Evolutionary conservation across 1,140 invertebrate species (phyloP).

Genomic region (Lineus longissimus): DNA sequence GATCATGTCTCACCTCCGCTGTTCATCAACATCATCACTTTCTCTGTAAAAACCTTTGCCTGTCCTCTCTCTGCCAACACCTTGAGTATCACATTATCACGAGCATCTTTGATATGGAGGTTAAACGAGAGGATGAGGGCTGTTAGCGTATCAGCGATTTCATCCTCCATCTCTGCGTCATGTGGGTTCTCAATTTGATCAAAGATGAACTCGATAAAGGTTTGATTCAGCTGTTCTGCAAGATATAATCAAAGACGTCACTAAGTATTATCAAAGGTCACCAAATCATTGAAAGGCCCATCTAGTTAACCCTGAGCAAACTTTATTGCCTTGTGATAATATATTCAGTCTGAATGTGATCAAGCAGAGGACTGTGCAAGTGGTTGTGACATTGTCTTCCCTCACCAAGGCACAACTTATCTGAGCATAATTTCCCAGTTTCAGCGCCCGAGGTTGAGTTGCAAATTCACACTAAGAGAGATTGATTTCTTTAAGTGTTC

Average conservation of each 20-base stretch:
- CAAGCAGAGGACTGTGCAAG: too few relatives aligned
- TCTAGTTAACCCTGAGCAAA: neutral
- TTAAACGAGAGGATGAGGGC: conserved; percentile 81
- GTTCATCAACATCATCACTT: conserved; percentile 79
- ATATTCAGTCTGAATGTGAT: too few relatives aligned
- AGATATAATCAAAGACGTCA: conserved; percentile 30
- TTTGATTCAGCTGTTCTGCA: conserved; percentile 72
- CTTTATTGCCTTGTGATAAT: neutral
- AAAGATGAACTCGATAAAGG: conserved; percentile 75
- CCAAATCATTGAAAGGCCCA: neutral
- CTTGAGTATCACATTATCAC: conserved; percentile 72
- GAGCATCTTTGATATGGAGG: conserved; percentile 68
- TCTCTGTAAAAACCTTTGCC: conserved; percentile 84
- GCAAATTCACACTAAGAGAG: neutral
- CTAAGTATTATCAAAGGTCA: neutral
- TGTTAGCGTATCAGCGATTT: conserved; percentile 77
- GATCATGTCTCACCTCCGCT: conserved; percentile 70
- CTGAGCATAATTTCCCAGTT: too few relatives aligned
- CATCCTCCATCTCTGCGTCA: conserved; percentile 66
- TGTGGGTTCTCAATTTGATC: conserved; percentile 75
- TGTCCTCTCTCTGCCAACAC: conserved; percentile 67
- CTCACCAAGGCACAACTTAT: too few relatives aligned
- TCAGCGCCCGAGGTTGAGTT: too few relatives aligned
- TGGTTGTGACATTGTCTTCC: too few relatives aligned
- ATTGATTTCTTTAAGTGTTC: neutral